Base-by-base conservation (phyloP, 2,888 invertebrate genomes). In the Leptarthrus brevirostris region DNA sequence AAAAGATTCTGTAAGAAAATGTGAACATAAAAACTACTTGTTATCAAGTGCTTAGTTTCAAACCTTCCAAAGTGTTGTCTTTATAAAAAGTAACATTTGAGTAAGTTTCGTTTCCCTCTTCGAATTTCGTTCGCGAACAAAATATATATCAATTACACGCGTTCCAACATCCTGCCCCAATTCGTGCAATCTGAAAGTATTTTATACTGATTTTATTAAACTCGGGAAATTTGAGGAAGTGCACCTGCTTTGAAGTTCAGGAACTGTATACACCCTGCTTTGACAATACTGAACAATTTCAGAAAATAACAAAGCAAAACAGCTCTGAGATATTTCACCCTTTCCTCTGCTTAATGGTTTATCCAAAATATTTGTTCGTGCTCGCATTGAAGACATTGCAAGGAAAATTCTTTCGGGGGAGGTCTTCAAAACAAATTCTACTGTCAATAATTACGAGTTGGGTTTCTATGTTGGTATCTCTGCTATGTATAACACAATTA, bases 241-340 rank as follows among this genome's bases (percentile, higher is more conserved):
- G 8, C 30, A 97, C 97, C 93, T 96, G 79, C 89, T 94, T 83
- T 98, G 97, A 52, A 98, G 86, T 84, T 98, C 97, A n/a, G 94
- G 93, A 34, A 98, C 94, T 10, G 96, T 96, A 82, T 94, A 94
- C 6, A 96, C 96, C 80, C 95, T 92, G 87, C 94, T 97, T 87
- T 99, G 98, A 81, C 96, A 96, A 86, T 99, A 99, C 83, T 98
- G 97, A 1, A 99, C 97, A 76, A 98, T 92, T 89, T 99, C 99
- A 18, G 98, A 97, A 85, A 99, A 99, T 73, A 99, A 87, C 58
- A 99, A 87, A 0, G 98, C 97, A 86, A 95, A 98, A 79, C 96
- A 92, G 79, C 95, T 95, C 70, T 96, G 86, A 61, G 96, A 97
- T 73, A 96, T 92, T 88, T 97, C 97, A 14, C 93, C 92, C 86